phyloP scores from a whole-genome alignment of 2,113 vertebrate species.

The Sisor rabdophorus region DNA sequence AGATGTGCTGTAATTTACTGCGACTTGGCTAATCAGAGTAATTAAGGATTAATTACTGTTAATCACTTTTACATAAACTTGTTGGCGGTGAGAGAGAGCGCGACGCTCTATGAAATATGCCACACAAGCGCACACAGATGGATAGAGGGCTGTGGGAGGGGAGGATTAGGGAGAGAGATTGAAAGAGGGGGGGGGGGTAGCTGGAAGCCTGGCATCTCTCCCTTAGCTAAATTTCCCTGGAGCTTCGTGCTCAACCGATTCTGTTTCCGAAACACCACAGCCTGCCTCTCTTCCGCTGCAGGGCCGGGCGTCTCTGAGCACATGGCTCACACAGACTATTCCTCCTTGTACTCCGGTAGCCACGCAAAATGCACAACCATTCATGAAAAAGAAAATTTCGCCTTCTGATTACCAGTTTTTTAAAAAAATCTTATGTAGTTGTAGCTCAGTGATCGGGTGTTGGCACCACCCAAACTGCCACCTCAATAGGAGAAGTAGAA shows the following conservation, averaged over 20 bases:
- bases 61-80: slow-evolving; percentile 99
- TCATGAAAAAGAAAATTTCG: too few species aligned
- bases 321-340: neutral
- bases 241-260: slow-evolving; percentile 30
- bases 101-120: slow-evolving; percentile 85
- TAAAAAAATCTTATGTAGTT: neutral
- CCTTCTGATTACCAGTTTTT: neutral
- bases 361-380: neutral
- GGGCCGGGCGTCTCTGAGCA: neutral
- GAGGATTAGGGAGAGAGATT: neutral
- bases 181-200: slow-evolving; percentile 3
- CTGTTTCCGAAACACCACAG: slow-evolving; percentile 10
- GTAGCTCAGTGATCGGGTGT: too few species aligned
- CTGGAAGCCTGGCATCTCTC: slow-evolving; percentile 31
- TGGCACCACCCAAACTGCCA: too few species aligned
- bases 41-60: slow-evolving; percentile 99
- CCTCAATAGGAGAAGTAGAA: too few species aligned
- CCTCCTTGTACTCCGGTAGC: neutral
- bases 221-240: slow-evolving; percentile 36
- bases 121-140: slow-evolving; percentile 68
- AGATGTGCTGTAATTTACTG: slow-evolving; percentile 99
- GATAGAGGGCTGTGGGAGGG: slow-evolving; percentile 17
- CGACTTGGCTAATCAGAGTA: slow-evolving; percentile 99
- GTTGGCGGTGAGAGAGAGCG: slow-evolving; percentile 91
- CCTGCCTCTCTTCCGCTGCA: slow-evolving; percentile 17